These are phyloP conservation scores for Agriopis aurantiaria DNA, from an alignment of 2,888 invertebrate genomes.

Conservation along the genomic window DNA sequence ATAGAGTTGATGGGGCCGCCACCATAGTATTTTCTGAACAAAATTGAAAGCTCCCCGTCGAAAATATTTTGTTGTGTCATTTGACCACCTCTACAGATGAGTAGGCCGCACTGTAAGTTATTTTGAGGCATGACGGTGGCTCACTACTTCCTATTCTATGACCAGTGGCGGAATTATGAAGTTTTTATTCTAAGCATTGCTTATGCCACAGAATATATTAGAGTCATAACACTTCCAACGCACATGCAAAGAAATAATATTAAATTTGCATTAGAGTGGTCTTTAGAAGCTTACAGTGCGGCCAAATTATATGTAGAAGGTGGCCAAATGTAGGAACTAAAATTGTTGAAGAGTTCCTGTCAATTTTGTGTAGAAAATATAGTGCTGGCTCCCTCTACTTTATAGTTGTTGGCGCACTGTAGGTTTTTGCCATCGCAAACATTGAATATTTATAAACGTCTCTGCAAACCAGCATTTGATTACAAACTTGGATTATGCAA, in stretches of 20 bases:
- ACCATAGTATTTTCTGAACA: neutral
- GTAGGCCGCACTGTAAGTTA: constrained; percentile 41
- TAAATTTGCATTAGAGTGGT: constrained; percentile 45
- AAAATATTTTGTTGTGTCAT: neutral
- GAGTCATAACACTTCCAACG: neutral
- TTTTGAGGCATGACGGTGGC: constrained; percentile 65
- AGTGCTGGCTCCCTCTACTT: neutral
- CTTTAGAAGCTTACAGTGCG: constrained; percentile 26
- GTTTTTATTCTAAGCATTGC: constrained; percentile 55
- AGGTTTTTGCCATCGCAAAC: constrained; percentile 24
- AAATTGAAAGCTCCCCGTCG: no score
- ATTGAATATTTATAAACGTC: constrained; percentile 24
- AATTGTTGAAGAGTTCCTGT: neutral
- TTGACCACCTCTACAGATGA: neutral
- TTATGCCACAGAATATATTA: constrained; percentile 23
- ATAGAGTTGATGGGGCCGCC: neutral
- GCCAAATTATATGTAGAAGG: neutral
- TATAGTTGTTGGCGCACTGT: neutral
- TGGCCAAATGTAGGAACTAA: neutral
- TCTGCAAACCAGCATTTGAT: constrained; percentile 30
- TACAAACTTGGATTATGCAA: constrained; percentile 15
- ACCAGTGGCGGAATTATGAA: constrained; percentile 50
- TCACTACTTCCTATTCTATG: constrained; percentile 18
- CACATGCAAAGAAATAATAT: constrained; percentile 36
- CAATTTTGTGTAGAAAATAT: neutral